Evolutionary conservation across 2,797 vertebrate species (phyloP).

Genomic region (Trachops cirrhosus): DNA sequence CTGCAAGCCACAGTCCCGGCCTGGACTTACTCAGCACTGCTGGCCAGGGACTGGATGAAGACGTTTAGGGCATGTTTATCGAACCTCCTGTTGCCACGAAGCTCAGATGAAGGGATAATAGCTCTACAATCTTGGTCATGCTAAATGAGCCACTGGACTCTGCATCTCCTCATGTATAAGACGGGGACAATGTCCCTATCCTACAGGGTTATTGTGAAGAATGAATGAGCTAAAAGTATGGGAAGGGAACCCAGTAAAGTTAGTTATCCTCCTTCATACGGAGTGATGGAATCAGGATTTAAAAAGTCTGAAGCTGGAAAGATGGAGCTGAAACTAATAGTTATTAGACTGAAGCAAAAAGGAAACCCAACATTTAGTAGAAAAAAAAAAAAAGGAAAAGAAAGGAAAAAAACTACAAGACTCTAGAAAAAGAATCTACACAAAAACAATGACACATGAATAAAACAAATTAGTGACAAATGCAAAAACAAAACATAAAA

Average conservation of each 20-base stretch:
- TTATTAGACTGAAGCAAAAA: not conserved
- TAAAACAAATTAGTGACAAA: not conserved
- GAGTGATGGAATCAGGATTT: not conserved
- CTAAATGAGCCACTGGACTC: not conserved
- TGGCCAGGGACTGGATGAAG: not conserved
- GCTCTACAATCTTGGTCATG: not conserved
- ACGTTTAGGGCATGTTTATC: constrained; percentile 34
- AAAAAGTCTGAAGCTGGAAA: not conserved
- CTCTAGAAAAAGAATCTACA: not conserved
- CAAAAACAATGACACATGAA: not conserved
- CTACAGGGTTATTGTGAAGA: not conserved
- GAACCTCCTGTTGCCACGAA: not conserved
- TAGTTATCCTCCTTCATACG: not conserved
- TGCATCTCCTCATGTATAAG: not conserved
- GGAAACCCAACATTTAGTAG: not conserved
- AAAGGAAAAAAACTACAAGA: not conserved
- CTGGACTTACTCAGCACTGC: not conserved
- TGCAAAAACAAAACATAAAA: not conserved
- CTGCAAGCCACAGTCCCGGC: not conserved
- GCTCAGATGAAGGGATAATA: not conserved
- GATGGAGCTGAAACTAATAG: not conserved
- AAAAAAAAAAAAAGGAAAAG: not conserved
- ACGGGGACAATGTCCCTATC: not conserved
- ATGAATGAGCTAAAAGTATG: not conserved
- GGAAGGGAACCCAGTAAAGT: not conserved